Evolutionary conservation across 2,113 vertebrate genomes (phyloP).

Genomic region (Elaphurus davidianus): DNA sequence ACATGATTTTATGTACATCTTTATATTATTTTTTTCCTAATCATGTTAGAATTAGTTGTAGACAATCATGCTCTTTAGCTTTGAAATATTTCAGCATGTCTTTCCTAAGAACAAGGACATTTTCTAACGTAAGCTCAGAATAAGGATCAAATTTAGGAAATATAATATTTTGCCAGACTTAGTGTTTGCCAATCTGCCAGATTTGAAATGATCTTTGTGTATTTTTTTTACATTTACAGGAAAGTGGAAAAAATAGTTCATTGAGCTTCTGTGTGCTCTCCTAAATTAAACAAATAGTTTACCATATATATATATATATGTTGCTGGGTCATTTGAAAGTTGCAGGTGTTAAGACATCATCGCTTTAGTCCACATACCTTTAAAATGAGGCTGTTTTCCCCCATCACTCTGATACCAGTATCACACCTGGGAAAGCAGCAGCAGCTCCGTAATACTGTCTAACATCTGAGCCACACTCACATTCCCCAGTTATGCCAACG

Average conservation of each 20-base stretch:
- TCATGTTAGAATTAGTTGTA: background rate
- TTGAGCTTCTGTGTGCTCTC: background rate
- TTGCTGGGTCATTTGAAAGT: background rate
- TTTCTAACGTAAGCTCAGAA: background rate
- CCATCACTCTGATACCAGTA: background rate
- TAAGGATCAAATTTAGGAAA: slow-evolving; percentile 7
- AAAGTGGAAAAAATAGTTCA: background rate
- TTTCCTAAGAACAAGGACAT: background rate
- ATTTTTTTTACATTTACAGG: background rate
- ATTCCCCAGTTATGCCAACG: background rate
- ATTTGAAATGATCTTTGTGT: slow-evolving; percentile 22
- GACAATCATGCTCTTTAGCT: background rate
- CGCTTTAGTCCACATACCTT: background rate
- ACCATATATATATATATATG: background rate
- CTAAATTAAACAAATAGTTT: slow-evolving; percentile 12
- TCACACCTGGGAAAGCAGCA: background rate
- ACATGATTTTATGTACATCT: background rate
- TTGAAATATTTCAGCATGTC: background rate
- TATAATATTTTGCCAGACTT: slow-evolving; percentile 10
- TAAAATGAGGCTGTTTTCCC: background rate
- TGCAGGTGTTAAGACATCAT: background rate
- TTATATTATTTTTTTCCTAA: background rate
- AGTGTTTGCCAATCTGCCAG: background rate
- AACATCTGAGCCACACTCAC: background rate
- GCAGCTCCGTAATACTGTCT: background rate